A percentile compares a stretch with the other conserved stretches of the same genome.
Conservation (phyloP, 2,888 invertebrate species). For the Agrochola macilenta region DNA sequence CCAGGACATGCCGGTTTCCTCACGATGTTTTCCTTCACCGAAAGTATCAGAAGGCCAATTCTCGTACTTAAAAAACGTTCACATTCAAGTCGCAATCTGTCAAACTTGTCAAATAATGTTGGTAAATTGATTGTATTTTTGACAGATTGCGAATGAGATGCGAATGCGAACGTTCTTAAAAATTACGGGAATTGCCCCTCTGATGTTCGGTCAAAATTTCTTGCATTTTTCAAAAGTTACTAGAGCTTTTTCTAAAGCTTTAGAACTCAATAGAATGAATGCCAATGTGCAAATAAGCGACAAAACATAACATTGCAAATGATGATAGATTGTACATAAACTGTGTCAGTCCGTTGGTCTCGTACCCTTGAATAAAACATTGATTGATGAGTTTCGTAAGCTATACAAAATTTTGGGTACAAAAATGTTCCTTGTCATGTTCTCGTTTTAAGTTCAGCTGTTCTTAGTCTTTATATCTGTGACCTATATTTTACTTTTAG, state of each 20-base stretch:
- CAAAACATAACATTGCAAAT: conserved; percentile 53
- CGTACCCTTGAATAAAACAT: conserved; percentile 36
- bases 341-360: conserved; percentile 31
- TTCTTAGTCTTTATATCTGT: not conserved
- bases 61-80: no score
- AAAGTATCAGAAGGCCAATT: no score
- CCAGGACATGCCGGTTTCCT: no score
- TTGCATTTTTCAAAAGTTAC: not conserved
- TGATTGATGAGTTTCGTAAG: conserved; percentile 61
- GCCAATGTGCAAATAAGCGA: conserved; percentile 40
- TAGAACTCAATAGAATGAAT: conserved; percentile 18
- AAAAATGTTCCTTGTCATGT: conserved; percentile 31
- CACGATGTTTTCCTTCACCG: no score
- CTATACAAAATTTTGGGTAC: conserved; percentile 39
- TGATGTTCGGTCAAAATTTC: no score
- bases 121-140: no score
- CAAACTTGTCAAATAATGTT: no score
- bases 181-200: no score
- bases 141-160: no score
- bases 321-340: conserved; percentile 59
- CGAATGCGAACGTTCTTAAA: no score
- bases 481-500: not conserved
- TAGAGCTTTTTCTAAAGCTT: conserved; percentile 2
- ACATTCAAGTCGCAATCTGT: no score
- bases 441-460: conserved; percentile 19